Percentiles rank a stretch among this genome's conserved stretches.
phyloP scores from a whole-genome alignment of 2,797 vertebrate genomes.

The Melanotaenia trifasciata region DNA sequence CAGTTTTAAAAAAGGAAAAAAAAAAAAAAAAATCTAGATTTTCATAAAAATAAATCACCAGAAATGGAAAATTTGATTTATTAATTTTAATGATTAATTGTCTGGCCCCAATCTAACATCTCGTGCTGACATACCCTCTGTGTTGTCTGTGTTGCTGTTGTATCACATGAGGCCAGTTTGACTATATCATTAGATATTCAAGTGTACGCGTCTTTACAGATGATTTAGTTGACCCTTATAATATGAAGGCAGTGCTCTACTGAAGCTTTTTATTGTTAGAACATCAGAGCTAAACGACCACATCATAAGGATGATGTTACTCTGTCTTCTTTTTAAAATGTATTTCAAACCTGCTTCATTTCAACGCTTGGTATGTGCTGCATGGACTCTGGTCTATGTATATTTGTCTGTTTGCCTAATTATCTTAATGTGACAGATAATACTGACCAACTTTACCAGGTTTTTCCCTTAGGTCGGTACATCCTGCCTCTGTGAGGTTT shows the following conservation, averaged over 20 bases:
- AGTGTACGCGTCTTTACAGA: not conserved
- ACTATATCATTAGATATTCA: no score
- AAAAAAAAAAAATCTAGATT: no score
- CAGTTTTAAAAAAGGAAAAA: no score
- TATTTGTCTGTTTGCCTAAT: not conserved
- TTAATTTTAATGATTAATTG: no score
- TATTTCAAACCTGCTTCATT: not conserved
- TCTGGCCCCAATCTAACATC: not conserved
- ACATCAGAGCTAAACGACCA: not conserved
- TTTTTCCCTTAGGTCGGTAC: not conserved
- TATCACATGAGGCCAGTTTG: no score
- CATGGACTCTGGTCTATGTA: not conserved
- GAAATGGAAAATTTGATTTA: no score
- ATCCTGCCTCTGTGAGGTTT: not conserved
- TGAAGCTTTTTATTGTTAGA: not conserved
- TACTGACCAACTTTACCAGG: not conserved
- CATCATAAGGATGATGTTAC: not conserved
- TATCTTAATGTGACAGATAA: no score
- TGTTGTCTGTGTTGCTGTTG: not conserved
- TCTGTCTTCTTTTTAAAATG: not conserved
- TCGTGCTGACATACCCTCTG: not conserved
- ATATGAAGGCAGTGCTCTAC: no score
- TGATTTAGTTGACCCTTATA: not conserved
- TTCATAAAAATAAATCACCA: no score
- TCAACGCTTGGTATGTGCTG: not conserved